Evolutionary conservation across 2,888 invertebrate species (phyloP).

Genomic region (Drosophila nr. perissopoda): DNA sequence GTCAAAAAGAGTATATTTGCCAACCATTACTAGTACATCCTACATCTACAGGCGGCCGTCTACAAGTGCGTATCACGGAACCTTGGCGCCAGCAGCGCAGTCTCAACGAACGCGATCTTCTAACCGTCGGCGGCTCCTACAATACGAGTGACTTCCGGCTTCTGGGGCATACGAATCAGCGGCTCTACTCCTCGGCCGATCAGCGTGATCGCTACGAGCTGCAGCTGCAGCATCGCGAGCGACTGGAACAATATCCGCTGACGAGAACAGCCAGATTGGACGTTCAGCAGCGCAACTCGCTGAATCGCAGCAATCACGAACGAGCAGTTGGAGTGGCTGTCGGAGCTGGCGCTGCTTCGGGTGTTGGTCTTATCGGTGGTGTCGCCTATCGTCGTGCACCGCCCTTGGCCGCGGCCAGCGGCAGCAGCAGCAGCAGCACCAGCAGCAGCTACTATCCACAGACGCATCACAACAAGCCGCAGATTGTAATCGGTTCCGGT

Average conservation of each 20-base stretch:
- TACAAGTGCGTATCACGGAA: slow-evolving; percentile 78
- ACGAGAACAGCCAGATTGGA: slow-evolving; percentile 84
- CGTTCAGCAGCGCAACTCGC: slow-evolving; percentile 84
- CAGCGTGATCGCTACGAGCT: slow-evolving; percentile 82
- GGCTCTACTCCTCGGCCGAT: slow-evolving; percentile 82
- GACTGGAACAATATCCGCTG: slow-evolving; percentile 82
- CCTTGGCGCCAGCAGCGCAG: slow-evolving; percentile 83
- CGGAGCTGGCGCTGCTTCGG: slow-evolving; percentile 16
- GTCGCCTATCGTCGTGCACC: slow-evolving; percentile 72
- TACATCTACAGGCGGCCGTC: slow-evolving; percentile 76
- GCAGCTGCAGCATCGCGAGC: slow-evolving; percentile 83
- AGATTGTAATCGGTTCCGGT: slow-evolving; percentile 83
- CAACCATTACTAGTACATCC: slow-evolving; percentile 64
- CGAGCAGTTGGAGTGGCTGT: slow-evolving; percentile 63
- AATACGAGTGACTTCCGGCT: slow-evolving; percentile 76
- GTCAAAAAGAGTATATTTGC: slow-evolving; percentile 39
- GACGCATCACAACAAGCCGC: slow-evolving; percentile 81
- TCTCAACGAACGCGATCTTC: slow-evolving; percentile 83
- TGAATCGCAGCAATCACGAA: slow-evolving; percentile 86
- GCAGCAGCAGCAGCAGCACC: slow-evolving; percentile 81
- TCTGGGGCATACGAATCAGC: slow-evolving; percentile 78
- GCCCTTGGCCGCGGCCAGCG: slow-evolving; percentile 72
- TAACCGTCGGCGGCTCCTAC: slow-evolving; percentile 76
- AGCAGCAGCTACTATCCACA: slow-evolving; percentile 80
- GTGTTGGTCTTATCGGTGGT: slow-evolving; percentile 45